Conservation (phyloP, 2,113 vertebrate species). For the Nothocercus julius region DNA sequence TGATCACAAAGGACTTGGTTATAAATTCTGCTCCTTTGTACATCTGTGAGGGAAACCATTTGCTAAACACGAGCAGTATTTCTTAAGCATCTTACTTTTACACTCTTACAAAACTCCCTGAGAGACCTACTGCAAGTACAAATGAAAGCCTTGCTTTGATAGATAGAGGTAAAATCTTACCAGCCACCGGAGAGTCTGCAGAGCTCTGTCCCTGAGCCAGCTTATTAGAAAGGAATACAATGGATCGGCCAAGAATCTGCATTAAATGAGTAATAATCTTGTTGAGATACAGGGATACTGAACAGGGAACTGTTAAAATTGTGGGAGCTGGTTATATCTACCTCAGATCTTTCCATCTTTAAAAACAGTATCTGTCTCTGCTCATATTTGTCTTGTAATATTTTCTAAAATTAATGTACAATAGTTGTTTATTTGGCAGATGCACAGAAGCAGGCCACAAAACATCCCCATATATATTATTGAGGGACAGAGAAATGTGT, state of each 20-base stretch:
- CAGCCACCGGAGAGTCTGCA: neutral
- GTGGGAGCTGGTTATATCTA: neutral
- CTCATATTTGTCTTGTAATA: neutral
- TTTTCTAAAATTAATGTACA: neutral
- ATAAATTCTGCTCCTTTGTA: neutral
- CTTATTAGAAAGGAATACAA: neutral
- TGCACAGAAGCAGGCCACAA: neutral
- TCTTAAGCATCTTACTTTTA: neutral
- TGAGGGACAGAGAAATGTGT: neutral
- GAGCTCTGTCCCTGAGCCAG: neutral
- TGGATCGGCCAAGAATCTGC: neutral
- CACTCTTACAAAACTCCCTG: neutral
- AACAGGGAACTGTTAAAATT: neutral
- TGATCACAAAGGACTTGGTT: neutral
- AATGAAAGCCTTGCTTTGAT: neutral
- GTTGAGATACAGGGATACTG: neutral
- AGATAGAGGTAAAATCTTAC: neutral
- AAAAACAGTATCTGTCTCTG: neutral
- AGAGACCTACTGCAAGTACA: neutral
- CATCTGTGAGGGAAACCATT: neutral
- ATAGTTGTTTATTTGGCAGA: neutral
- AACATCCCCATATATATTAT: neutral
- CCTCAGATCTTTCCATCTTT: neutral
- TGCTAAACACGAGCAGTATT: neutral
- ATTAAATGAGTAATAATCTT: neutral